phyloP scores from a whole-genome alignment of 2,113 vertebrate species.

The Prietella phreatophila region DNA sequence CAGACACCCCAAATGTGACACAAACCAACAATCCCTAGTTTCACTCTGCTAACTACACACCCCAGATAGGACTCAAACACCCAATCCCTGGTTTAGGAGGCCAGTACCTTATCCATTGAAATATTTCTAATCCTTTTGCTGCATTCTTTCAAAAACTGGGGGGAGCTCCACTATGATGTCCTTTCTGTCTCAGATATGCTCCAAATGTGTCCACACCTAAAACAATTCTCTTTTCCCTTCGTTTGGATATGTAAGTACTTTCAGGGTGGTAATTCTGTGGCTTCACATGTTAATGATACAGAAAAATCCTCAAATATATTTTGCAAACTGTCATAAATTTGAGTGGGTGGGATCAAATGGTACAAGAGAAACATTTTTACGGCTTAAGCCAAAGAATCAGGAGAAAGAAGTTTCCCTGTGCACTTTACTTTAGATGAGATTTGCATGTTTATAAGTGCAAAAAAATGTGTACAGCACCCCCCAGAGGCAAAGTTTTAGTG shows the following conservation, averaged over 20 bases:
- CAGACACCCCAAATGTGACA: conserved; percentile 54
- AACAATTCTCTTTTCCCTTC: too few species aligned
- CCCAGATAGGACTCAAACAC: conserved; percentile 57
- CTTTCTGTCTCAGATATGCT: too few species aligned
- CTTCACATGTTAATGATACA: background rate
- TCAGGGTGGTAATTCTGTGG: background rate
- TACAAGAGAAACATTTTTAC: background rate
- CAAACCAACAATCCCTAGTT: conserved; percentile 49
- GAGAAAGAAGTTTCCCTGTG: background rate
- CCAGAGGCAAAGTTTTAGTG: background rate
- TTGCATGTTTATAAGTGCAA: background rate
- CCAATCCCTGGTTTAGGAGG: conserved; percentile 57
- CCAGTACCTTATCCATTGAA: conserved; percentile 79
- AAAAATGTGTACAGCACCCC: background rate
- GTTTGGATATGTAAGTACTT: background rate
- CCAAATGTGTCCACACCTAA: too few species aligned
- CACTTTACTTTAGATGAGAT: background rate
- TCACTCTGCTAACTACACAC: conserved; percentile 55
- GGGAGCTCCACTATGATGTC: background rate
- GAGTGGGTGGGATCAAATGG: background rate
- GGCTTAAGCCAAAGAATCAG: background rate
- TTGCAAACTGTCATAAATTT: background rate
- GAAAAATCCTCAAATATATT: background rate
- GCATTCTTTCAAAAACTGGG: background rate
- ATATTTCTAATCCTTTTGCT: background rate